Evolutionary conservation across 2,113 vertebrate species (phyloP), one percentile per base, ranked within the genome.

Genomic region (Ictalurus furcatus): DNA sequence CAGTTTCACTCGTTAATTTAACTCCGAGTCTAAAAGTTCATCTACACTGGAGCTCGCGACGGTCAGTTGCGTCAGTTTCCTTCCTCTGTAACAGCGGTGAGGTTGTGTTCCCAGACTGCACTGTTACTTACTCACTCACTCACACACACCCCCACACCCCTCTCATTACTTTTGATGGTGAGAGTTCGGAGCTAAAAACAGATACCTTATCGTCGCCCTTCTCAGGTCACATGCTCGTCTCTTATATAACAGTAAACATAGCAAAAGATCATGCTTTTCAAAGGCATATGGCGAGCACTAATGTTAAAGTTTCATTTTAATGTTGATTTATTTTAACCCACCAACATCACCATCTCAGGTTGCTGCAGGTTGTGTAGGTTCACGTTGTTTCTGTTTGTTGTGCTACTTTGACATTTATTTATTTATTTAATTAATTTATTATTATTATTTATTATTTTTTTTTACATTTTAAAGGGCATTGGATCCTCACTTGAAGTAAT

Each of bases 121-220:
- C 65, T n/a, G 9, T 65, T 71, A 37, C 21, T 6, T 30, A 7
- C 69, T 17, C 30, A 0, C 69, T 0, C 34, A 3, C 30, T 0
- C 16, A 16, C 30, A 2, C 69, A 6, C 67, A 17, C 40, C 17
- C 21, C 8, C 85, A 93, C 92, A 92, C 90, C 73, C 89, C 69
- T 89, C 34, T 58, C 80, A 89, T 94, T 95, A 95, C 95, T 95
- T 95, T 91, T 94, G 94, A 93, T 91, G 90, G 90, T 91, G 91
- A 91, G 91, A 91, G 88, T 73, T 44, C 4, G 63, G 79, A 63
- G 93, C 93, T 93, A 92, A 93, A 95, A 94, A 92, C 92, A 92
- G 93, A 89, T 85, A 73, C 79, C 85, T 85, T 90, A 86, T 44
- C 87, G 21, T 19, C 63, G 40, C 84, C 48, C 91, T 93, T 91